Evolutionary conservation across 2,888 invertebrate species (phyloP), one percentile per base, ranked within the genome.

Genomic region (Buathra laborator): DNA sequence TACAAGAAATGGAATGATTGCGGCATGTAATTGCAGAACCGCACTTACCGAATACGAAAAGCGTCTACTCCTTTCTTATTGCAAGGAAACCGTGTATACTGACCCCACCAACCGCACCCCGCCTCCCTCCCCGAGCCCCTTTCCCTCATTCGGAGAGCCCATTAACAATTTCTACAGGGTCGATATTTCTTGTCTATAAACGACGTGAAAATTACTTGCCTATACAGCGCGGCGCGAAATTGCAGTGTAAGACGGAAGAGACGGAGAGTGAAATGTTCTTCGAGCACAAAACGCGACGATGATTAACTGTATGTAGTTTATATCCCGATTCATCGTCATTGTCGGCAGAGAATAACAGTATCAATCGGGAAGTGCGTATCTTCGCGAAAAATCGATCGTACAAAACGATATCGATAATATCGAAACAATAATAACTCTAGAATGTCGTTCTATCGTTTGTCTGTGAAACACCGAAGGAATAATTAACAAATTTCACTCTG

Each of bases 111-210:
- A n/a, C 16, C 9, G 64, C 59, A n/a, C 51, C 9, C 59, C 64
- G 43, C 48, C 44, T 16, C 14, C 62, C 24, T 3, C 56, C 59
- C 53, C 46, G 37, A n/a, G 53, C 12, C 76, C 66, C 76, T 44
- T 44, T 43, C 44, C 43, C 9, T 59, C 16, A 64, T 75, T 81
- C 64, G 43, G 67, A 56, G 77, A 81, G 84, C 81, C 77, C 78
- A 81, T 76, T 56, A 72, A 72, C 71, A 85, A 81, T 79, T 67
- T 85, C 70, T 79, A 81, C 81, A 82, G 81, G 85, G 85, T 85
- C 70, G 78, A 81, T 53, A 75, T 78, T 67, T 68, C 70, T 64
- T 70, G 62, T 70, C 81, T 51, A 51, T 19, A 37, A 64, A 48
- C 24, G 29, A 14, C 9, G 16, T 14, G 64, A 48, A 74, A 51